Evolutionary conservation across 1,140 invertebrate genomes (phyloP).

Genomic region (Bemisia tabaci): DNA sequence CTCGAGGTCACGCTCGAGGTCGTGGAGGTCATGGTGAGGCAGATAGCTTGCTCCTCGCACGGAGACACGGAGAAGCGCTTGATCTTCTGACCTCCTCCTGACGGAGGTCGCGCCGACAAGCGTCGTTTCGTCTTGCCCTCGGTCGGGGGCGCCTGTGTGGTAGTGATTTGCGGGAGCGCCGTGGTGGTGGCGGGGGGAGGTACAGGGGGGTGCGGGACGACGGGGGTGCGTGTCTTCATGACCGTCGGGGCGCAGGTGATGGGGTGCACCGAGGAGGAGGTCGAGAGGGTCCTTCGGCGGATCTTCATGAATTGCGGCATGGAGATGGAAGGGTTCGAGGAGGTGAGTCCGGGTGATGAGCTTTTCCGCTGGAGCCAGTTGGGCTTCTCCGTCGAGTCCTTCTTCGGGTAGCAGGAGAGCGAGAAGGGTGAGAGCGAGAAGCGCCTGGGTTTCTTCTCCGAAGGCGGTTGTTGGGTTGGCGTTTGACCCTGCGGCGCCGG

Average conservation of each 20-base stretch:
- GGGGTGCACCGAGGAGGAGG: not conserved
- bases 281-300: not conserved
- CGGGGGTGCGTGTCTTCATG: not conserved
- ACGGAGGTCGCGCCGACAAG: not conserved
- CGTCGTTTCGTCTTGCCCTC: not conserved
- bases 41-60: not conserved
- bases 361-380: not conserved
- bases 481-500: not conserved
- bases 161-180: not conserved
- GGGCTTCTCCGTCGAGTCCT: not conserved
- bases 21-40: not conserved
- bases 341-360: not conserved
- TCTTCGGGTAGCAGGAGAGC: not conserved
- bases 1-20: not conserved
- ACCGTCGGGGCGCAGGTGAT: not conserved
- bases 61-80: not conserved
- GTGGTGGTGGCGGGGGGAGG: not conserved
- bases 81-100: not conserved
- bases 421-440: not conserved
- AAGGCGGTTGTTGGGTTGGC: not conserved
- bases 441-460: not conserved
- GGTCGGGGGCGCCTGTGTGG: not conserved
- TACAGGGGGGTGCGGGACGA: not conserved
- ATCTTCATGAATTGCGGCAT: not conserved
- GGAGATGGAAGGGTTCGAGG: not conserved